Evolutionary conservation across 1,140 invertebrate genomes (phyloP), one percentile per base, ranked within the genome.

Genomic region (Drosophila oshimai): DNA sequence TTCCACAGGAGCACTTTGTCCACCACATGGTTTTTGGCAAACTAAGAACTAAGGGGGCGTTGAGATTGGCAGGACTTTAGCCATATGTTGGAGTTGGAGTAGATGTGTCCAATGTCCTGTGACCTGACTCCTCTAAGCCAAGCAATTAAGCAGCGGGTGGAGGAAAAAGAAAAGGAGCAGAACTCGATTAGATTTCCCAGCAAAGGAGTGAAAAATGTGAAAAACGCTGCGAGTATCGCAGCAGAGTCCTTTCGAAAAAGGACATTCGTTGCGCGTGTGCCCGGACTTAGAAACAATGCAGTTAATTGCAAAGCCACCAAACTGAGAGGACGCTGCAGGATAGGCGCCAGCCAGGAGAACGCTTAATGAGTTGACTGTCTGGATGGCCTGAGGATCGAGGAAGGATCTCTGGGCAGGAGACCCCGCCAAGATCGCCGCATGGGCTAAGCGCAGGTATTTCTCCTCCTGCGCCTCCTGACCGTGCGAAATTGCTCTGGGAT

Each of bases 231-330:
- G 42, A 81, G 73, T 58, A 77, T 46, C 73, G 60, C 78, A 51
- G 45, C 62, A 36, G 39, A 37, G 47, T 60, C 51, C 61, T 57
- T 33, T 33, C 18, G 17, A 6, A 15, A 51, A 15, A 46, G 73
- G 69, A 68, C 33, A 68, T 45, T 77, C 53, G 49, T 51, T 72
- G 69, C 58, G 64, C 74, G 55, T 51, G 51, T 60, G 46, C 57
- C 33, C 10, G 39, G 10, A 22, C 10, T 31, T 10, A 22, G 69
- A 81, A 55, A 79, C 80, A 67, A 74, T 74, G 72, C 81, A 86
- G 81, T 86, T 86, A 86, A 86, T 86, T 86, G 81, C 80, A 86
- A 86, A 86, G 83, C 81, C 81, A 86, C 81, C 83, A 86, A 74
- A 69, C 80, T 64, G 55, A 60, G 69, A 68, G 81, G 28, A 41